Conservation (phyloP, 2,797 vertebrate genomes). For the Pseudopleuronectes americanus region DNA sequence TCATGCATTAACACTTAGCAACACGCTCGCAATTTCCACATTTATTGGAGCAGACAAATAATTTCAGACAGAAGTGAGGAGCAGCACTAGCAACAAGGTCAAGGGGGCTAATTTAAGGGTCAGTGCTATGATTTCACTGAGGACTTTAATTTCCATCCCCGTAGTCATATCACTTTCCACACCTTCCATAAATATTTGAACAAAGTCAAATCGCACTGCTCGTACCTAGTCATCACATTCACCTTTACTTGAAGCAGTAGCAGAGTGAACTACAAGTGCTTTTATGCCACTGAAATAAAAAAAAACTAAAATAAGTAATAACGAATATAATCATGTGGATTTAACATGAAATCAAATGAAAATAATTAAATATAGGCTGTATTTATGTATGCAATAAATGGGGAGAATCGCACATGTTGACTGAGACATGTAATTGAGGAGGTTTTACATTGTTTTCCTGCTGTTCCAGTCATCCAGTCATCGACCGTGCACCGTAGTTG, state of each 20-base stretch:
- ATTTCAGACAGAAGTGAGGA: slow-evolving; percentile 9
- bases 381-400: neutral
- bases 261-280: neutral
- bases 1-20: slow-evolving; percentile 15
- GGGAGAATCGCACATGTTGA: neutral
- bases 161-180: neutral
- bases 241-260: neutral
- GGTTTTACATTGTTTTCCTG: slow-evolving; percentile 46
- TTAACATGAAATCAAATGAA: neutral
- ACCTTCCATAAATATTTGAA: neutral
- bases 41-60: slow-evolving; percentile 32
- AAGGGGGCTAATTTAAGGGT: neutral
- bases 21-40: slow-evolving; percentile 27
- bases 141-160: neutral
- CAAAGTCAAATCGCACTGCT: neutral
- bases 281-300: slow-evolving; percentile 2
- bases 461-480: slow-evolving; percentile 36
- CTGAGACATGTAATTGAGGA: slow-evolving; percentile 5
- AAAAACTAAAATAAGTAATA: neutral
- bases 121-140: neutral
- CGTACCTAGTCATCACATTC: neutral
- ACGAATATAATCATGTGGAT: too few relatives aligned
- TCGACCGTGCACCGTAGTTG: slow-evolving; percentile 46
- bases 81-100: slow-evolving; percentile 5
- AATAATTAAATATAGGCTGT: neutral